Conservation (phyloP, 2,888 invertebrate genomes). For the Girardia tigrina region DNA sequence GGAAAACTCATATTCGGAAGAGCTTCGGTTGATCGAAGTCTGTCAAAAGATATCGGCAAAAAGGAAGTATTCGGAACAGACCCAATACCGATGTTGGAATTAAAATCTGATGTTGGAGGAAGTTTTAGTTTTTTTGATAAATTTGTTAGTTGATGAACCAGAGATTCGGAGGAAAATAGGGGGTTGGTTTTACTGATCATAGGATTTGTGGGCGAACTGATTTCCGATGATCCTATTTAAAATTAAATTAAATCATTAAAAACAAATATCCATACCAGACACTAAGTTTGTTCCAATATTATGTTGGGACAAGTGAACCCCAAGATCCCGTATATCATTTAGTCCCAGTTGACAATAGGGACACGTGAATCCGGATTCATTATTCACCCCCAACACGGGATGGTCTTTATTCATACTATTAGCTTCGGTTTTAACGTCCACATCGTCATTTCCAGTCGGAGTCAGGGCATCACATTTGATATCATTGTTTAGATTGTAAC, state of each 20-base stretch:
- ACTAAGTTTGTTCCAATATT: conserved; percentile 15
- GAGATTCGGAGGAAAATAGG: not conserved
- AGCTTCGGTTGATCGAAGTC: not conserved
- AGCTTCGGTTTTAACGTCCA: conserved; percentile 11
- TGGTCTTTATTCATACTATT: not conserved
- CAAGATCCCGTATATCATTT: conserved; percentile 10
- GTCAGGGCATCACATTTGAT: conserved; percentile 14
- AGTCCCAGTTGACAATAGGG: conserved; percentile 15
- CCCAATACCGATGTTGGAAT: not conserved
- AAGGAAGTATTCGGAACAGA: conserved; percentile 1
- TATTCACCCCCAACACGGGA: not conserved
- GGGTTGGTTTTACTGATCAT: not conserved
- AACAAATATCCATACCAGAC: not conserved
- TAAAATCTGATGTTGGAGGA: conserved; percentile 7
- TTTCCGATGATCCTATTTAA: not conserved
- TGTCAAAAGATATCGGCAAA: conserved; percentile 2
- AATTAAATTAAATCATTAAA: not conserved
- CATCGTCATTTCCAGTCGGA: conserved; percentile 23
- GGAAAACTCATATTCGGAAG: conserved; percentile 2
- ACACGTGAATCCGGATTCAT: conserved; percentile 10
- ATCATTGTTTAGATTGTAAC: conserved; percentile 5
- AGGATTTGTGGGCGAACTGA: not conserved
- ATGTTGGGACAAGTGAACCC: conserved; percentile 13
- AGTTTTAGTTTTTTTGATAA: not conserved
- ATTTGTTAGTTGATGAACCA: not conserved